Base-by-base conservation (phyloP, 2,888 invertebrate genomes). In the Cantharis flavilabris region DNA sequence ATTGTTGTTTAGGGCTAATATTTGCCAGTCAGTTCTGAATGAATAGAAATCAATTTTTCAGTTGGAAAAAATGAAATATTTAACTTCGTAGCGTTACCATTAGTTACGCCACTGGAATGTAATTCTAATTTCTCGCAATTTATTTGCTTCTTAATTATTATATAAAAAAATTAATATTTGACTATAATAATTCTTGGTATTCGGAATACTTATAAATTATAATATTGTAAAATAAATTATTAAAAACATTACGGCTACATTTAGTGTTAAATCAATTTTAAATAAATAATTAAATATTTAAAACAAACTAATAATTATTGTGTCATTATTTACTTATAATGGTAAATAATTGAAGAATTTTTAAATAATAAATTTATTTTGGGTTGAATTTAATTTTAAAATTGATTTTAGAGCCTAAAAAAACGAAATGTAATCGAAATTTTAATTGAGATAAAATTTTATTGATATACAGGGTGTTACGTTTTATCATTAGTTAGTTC, bases 401-500 rank as follows among this genome's bases (percentile, higher is more conserved):
- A n/a, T 49, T 49, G n/a, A 49, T 49, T 49, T 49, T 49, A 1
- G 9, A 49, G n/a, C n/a, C 7, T n/a, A 49, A 49, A 49, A 49
- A 49, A 2, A 2, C 2, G 5, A 13, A 13, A 13, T n/a, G 49
- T 49, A 49, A 49, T n/a, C n/a, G 49, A 49, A 49, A 49, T 49
- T 49, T 49, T 49, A 49, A 49, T 49, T 49, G 13, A 1, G 49
- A 49, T 49, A 49, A 49, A 49, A 49, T 49, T 49, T 49, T 49
- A 49, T 49, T 49, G 49, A 64, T 76, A 76, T 76, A 76, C 76
- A 76, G 76, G 76, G 76, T 76, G 76, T 63, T 26, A 20, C 33
- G 18, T 62, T 49, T 71, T 63, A 62, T 62, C 14, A 62, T 71
- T n/a, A 49, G 49, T 49, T 26, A 26, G 75, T 33, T 67, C 69